These are phyloP conservation scores for Psammodynastes pulverulentus DNA, from an alignment of 2,113 vertebrate species.

Conservation along the genomic window DNA sequence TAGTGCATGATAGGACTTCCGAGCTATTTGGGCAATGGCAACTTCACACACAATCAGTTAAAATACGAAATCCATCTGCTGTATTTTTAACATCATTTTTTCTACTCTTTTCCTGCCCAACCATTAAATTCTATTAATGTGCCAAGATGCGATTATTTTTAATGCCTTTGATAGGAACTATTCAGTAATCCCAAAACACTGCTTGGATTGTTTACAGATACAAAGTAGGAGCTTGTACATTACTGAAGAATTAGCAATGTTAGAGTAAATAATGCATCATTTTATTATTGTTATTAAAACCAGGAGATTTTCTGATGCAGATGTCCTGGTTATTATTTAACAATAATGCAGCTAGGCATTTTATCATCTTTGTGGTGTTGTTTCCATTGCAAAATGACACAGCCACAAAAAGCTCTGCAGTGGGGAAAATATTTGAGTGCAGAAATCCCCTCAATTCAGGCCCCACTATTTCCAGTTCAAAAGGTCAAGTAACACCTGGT, in stretches of 20 bases:
- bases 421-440: background rate
- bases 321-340: background rate
- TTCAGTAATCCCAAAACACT: slow-evolving; percentile 31
- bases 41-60: slow-evolving; percentile 32
- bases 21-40: slow-evolving; percentile 34
- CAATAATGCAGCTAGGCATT: background rate
- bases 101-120: slow-evolving; percentile 28
- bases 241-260: background rate
- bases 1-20: background rate
- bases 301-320: background rate
- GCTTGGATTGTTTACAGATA: background rate
- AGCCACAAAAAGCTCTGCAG: background rate
- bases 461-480: background rate
- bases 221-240: slow-evolving; percentile 23
- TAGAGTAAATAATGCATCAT: background rate
- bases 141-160: slow-evolving; percentile 1
- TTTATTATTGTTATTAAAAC: background rate
- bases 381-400: background rate
- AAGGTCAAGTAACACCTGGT: background rate
- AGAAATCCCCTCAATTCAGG: background rate
- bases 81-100: slow-evolving; percentile 47
- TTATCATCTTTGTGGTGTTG: background rate
- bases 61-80: slow-evolving; percentile 42
- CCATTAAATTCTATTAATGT: slow-evolving; percentile 27
- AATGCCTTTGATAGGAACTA: slow-evolving; percentile 28